Conservation (phyloP, 2,888 invertebrate species). For the Stratiomys singularior region DNA sequence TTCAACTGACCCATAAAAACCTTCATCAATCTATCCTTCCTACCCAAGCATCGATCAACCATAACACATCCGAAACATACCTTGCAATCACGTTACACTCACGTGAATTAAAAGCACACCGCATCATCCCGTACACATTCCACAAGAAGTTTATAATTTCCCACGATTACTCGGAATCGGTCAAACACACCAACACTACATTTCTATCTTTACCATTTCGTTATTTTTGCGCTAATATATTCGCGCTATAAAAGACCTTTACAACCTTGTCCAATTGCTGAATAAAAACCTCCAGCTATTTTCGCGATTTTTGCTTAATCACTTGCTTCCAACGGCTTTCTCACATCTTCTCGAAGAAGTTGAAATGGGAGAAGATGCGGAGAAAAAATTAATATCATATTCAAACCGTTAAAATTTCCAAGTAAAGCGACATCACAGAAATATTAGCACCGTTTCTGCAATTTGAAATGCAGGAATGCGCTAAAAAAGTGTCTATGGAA, state of each 20-base stretch:
- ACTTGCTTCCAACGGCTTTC: background rate
- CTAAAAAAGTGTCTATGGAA: no score
- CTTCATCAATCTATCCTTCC: background rate
- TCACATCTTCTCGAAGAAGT: background rate
- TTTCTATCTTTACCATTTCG: no score
- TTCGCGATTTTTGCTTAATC: background rate
- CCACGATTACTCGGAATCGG: slow-evolving; percentile 20
- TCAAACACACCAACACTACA: background rate
- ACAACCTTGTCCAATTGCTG: slow-evolving; percentile 30
- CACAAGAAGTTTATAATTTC: slow-evolving; percentile 17
- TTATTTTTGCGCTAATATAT: background rate
- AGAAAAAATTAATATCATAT: slow-evolving; percentile 1
- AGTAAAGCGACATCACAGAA: slow-evolving; percentile 2
- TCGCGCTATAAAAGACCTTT: background rate
- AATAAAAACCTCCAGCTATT: background rate
- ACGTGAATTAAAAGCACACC: background rate
- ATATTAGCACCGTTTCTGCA: background rate
- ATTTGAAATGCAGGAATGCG: no score
- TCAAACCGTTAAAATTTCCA: slow-evolving; percentile 22
- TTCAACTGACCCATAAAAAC: slow-evolving; percentile 18
- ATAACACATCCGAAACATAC: background rate
- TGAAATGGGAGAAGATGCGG: background rate
- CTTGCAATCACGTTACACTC: background rate
- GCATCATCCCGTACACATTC: slow-evolving; percentile 11
- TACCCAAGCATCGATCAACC: background rate